Base-by-base conservation (phyloP, 2,113 vertebrate species). In the Aphelocoma coerulescens region DNA sequence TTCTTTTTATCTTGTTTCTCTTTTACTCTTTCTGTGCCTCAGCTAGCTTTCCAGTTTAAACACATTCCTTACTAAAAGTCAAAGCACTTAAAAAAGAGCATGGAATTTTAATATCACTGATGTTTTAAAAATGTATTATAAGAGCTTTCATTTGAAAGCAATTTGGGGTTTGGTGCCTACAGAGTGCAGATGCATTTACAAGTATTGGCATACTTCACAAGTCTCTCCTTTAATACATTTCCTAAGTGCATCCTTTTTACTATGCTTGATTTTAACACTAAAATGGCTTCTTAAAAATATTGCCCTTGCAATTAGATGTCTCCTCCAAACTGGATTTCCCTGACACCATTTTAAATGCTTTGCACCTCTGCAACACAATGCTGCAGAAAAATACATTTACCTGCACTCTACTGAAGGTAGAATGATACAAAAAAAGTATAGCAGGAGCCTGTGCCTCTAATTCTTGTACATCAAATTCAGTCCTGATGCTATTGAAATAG, bases 171-270 rank as follows among this genome's bases (percentile, higher is more conserved):
- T 96, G 79, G 41, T 37, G 35, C 30, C 39, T 44, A 76, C 3
- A 26, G 85, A 84, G 49, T 54, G 79, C 71, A 79, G 81, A 97
- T 89, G 82, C 93, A 93, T 93, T 95, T 97, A 78, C 91, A 95
- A 84, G 68, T 85, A 83, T 16, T 95, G 89, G 89, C 84, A 93
- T 43, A 73, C 93, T 96, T 96, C 68, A 72, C 39, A 83, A 48
- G 51, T 57, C 41, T 84, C 69, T 90, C 49, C 77, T 85, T 88
- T 65, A 75, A 73, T 88, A 84, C 22, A 86, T 90, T 94, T 95
- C 93, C 62, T 94, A 95, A 97, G 89, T 75, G 87, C 16, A 69
- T 62, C 49, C 23, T 97, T 97, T 96, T 96, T 94, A 96, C 78
- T 52, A 78, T 28, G 84, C 91, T 97, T 97, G 67, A 75, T 80